Percentiles rank a stretch among this genome's conserved stretches.
Conservation (phyloP, 2,113 vertebrate species). For the Natator depressus region DNA sequence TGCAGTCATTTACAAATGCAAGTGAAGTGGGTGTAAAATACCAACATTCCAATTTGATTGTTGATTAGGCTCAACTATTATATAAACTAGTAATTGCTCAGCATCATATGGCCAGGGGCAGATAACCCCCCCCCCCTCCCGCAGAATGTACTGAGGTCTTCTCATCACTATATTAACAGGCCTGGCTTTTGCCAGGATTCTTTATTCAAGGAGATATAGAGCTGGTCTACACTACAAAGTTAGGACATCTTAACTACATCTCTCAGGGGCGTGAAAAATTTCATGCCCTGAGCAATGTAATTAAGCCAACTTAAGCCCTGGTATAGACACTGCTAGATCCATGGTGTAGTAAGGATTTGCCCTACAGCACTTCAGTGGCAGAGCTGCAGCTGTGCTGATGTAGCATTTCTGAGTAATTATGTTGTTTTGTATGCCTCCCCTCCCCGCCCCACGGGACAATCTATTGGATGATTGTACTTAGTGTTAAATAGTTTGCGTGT, state of each 20-base stretch:
- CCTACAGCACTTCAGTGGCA: not conserved
- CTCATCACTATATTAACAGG: not conserved
- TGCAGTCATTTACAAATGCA: fast-evolving
- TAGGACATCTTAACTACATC: not conserved
- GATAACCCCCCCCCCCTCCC: too few relatives aligned
- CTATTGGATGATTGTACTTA: not conserved
- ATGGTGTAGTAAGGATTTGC: not conserved
- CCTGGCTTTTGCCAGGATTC: not conserved
- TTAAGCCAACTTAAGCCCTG: not conserved
- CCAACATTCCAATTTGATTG: not conserved
- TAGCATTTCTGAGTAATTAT: not conserved
- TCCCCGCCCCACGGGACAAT: not conserved
- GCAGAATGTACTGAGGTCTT: not conserved
- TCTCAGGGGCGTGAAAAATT: not conserved
- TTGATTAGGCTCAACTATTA: not conserved
- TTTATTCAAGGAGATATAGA: not conserved
- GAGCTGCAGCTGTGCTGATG: not conserved
- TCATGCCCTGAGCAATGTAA: not conserved
- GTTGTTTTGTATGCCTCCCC: not conserved
- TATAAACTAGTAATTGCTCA: not conserved
- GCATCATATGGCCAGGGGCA: not conserved
- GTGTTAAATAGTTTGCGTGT: not conserved
- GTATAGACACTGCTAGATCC: not conserved
- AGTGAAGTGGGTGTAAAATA: not conserved
- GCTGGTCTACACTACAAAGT: not conserved